Conservation (phyloP, 2,113 vertebrate genomes). For the Istiophorus platypterus region DNA sequence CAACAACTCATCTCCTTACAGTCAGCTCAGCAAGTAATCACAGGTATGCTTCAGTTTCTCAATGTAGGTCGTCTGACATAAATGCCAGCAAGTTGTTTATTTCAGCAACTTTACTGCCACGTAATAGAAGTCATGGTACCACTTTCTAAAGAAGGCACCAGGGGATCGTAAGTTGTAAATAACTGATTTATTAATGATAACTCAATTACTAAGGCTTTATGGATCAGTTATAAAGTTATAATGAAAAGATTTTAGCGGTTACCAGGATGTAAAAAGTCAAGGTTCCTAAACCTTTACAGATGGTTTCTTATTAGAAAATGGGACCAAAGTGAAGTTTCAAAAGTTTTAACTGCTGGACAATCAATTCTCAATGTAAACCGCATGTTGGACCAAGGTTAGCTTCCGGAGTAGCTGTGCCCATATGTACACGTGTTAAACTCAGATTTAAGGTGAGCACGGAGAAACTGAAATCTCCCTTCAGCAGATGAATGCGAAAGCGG, state of each 20-base stretch:
- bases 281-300: too few species aligned
- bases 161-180: background rate
- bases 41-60: constrained; percentile 83
- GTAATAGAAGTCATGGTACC: background rate
- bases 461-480: background rate
- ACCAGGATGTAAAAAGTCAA: too few species aligned
- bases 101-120: constrained; percentile 18
- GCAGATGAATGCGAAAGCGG: background rate
- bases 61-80: background rate
- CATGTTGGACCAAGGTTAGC: background rate
- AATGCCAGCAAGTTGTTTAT: constrained; percentile 5
- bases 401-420: background rate
- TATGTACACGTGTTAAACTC: background rate
- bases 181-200: background rate
- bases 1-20: constrained; percentile 96
- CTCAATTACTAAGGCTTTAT: background rate
- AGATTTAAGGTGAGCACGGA: background rate
- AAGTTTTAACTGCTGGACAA: background rate
- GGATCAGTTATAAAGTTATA: background rate
- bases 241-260: background rate
- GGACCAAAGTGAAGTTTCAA: background rate
- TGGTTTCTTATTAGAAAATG: too few species aligned
- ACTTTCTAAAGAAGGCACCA: background rate
- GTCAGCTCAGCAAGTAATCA: constrained; percentile 97
- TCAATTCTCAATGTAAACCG: background rate